These are phyloP conservation scores for Ciona savignyi DNA, from an alignment of 23 tunicate genomes.

Conservation along the genomic window DNA sequence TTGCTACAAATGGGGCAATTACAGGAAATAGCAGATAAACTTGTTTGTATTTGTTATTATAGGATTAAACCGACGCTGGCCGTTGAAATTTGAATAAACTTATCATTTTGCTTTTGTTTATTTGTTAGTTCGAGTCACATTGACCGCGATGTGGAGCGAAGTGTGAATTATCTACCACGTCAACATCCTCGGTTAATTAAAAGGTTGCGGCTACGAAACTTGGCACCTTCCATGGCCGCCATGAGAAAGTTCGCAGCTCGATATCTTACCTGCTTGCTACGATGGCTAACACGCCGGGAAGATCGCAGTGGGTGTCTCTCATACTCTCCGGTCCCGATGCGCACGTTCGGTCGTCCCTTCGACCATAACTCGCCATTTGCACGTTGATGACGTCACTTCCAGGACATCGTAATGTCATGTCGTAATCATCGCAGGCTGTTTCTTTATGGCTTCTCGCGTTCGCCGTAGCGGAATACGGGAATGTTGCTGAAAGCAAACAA, in stretches of 20 bases:
- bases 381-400: slow-evolving; percentile 49
- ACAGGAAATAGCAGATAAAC: neutral
- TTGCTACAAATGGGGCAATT: neutral
- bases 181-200: neutral
- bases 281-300: slow-evolving; percentile 2
- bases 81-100: neutral
- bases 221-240: neutral
- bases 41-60: neutral
- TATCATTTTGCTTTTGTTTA: neutral
- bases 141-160: neutral
- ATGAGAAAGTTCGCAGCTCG: slow-evolving; percentile 3
- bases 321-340: slow-evolving; percentile 1
- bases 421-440: slow-evolving; percentile 38
- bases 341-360: slow-evolving; percentile 57
- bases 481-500: too few species aligned
- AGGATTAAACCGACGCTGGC: neutral
- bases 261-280: neutral
- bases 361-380: slow-evolving; percentile 45
- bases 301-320: slow-evolving; percentile 35
- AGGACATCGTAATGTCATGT: slow-evolving; percentile 48
- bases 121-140: neutral
- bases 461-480: neutral
- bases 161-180: neutral
- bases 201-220: neutral
- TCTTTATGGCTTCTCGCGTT: neutral